These are phyloP conservation scores for Diplazon laetatorius DNA, from an alignment of 2,888 invertebrate genomes.

Conservation along the genomic window DNA sequence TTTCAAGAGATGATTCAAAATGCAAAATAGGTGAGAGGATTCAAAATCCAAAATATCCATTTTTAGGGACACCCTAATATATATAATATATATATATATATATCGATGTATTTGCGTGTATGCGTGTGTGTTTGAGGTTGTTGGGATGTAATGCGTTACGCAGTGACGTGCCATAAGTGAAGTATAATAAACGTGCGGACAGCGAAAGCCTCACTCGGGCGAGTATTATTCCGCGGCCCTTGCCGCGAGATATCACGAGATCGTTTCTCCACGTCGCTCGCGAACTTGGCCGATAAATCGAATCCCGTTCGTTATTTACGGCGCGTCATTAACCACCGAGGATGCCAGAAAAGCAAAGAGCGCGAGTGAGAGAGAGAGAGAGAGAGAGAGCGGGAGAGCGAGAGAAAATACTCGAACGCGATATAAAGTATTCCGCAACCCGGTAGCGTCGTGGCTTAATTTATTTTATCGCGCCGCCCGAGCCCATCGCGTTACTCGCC, in stretches of 20 bases:
- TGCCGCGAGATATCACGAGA: conserved; percentile 54
- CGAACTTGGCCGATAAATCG: conserved; percentile 73
- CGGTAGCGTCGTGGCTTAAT: conserved; percentile 79
- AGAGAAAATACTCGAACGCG: conserved; percentile 58
- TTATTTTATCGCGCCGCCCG: conserved; percentile 79
- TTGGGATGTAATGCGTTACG: conserved; percentile 5
- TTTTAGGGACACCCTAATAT: background rate
- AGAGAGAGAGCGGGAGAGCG: conserved; percentile 46
- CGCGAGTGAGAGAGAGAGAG: conserved; percentile 39
- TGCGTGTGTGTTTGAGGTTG: background rate
- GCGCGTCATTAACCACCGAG: conserved; percentile 74
- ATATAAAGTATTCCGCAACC: conserved; percentile 69
- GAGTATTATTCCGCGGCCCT: conserved; percentile 27
- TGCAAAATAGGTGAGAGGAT: too few species aligned
- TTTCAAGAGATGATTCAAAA: too few species aligned
- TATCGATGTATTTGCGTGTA: background rate
- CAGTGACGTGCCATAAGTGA: conserved; percentile 56
- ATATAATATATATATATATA: background rate
- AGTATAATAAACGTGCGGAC: conserved; percentile 60
- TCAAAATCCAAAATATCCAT: too few species aligned
- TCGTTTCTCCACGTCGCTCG: conserved; percentile 62
- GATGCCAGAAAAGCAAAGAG: too few species aligned
- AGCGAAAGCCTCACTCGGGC: conserved; percentile 53
- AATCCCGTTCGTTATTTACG: conserved; percentile 76
- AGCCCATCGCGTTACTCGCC: conserved; percentile 30